These are phyloP conservation scores for Cheilinus undulatus DNA, from an alignment of 2,113 vertebrate genomes.

Conservation along the genomic window DNA sequence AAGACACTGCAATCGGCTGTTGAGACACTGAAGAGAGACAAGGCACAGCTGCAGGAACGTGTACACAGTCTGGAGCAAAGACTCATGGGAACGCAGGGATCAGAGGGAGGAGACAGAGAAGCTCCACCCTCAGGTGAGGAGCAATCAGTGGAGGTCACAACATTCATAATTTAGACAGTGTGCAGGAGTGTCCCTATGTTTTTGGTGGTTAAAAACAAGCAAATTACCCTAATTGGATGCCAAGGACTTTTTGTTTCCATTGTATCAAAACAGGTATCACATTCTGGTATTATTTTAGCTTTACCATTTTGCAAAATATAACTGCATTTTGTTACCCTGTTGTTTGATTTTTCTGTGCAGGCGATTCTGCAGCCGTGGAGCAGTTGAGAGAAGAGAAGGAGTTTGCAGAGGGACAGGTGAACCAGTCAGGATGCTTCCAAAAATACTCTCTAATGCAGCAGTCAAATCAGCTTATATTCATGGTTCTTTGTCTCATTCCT, in stretches of 20 bases:
- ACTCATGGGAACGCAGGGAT: conserved; percentile 83
- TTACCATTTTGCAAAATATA: no score
- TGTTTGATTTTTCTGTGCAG: conserved; percentile 66
- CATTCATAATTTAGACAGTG: no score
- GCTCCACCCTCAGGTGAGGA: conserved; percentile 65
- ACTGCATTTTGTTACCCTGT: not conserved
- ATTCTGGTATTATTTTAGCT: no score
- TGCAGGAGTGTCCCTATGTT: no score
- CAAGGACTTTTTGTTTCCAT: no score
- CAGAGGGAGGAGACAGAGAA: conserved; percentile 53
- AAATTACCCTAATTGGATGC: no score
- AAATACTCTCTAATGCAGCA: rapidly evolving
- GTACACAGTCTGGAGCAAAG: conserved; percentile 91
- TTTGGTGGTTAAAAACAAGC: no score
- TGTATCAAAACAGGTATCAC: no score
- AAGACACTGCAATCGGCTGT: conserved; percentile 92
- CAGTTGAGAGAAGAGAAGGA: conserved; percentile 89
- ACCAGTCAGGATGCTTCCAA: not conserved
- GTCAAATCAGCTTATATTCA: not conserved
- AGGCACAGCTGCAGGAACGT: conserved; percentile 89
- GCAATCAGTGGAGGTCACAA: rapidly evolving
- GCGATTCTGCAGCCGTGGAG: conserved; percentile 79
- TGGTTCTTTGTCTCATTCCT: not conserved
- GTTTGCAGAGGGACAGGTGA: conserved; percentile 93
- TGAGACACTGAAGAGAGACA: conserved; percentile 91